A percentile compares a stretch with the other conserved stretches of the same genome.
phyloP scores from a whole-genome alignment of 2,113 vertebrate species.

The Cynocephalus volans region DNA sequence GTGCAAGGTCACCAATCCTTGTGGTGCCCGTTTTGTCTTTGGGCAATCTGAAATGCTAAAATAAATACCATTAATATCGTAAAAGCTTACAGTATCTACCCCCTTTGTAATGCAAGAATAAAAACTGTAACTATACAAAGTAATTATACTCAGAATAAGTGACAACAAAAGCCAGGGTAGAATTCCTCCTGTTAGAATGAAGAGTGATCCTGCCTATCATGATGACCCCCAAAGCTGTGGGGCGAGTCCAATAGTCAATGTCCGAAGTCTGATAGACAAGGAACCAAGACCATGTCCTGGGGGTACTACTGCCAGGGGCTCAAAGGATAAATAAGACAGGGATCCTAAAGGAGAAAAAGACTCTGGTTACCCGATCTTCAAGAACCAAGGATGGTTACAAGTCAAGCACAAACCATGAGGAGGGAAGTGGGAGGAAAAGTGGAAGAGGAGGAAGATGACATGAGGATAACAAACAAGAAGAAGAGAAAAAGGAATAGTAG shows the following conservation, averaged over 20 bases:
- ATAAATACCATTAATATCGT: constrained; percentile 56
- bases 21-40: constrained; percentile 98
- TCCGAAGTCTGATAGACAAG: not conserved
- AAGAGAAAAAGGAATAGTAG: not conserved
- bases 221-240: not conserved
- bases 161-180: not conserved
- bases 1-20: constrained; percentile 95
- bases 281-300: not conserved
- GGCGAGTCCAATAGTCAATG: no score
- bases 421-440: not conserved
- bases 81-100: not conserved
- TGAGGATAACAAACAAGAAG: not conserved
- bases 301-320: not conserved
- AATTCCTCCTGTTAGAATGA: not conserved
- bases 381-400: not conserved
- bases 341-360: not conserved
- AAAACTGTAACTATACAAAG: not conserved
- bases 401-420: not conserved
- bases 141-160: not conserved
- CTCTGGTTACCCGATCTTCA: not conserved
- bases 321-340: not conserved
- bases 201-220: not conserved
- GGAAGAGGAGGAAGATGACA: not conserved
- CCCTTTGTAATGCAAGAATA: not conserved
- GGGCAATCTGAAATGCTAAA: constrained; percentile 94